Conservation (phyloP, 1,140 invertebrate genomes). For the Harlomillsia oculata region DNA sequence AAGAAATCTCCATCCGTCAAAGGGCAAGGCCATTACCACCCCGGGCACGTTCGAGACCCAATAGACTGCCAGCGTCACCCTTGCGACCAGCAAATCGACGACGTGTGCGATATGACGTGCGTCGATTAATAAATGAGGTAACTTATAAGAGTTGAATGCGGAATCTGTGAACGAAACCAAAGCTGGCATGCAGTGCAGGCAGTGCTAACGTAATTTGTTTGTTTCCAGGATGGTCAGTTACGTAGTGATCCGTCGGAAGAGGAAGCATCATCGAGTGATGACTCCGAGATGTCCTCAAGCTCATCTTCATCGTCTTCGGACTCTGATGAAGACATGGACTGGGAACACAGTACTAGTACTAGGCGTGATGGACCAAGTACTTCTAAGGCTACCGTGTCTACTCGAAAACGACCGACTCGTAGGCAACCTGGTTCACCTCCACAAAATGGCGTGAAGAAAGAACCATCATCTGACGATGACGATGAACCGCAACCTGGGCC, state of each 20-base stretch:
- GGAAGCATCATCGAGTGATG: slow-evolving; percentile 11
- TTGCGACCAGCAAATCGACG: not conserved
- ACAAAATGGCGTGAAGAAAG: not conserved
- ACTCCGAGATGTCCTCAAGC: slow-evolving; percentile 11
- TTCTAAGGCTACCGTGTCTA: not conserved
- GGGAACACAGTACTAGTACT: not conserved
- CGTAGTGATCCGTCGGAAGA: too few relatives aligned
- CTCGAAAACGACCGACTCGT: slow-evolving; percentile 2
- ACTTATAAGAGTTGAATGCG: slow-evolving; percentile 17
- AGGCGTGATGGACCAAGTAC: slow-evolving; percentile 1
- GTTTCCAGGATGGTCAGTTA: too few relatives aligned
- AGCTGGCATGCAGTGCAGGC: too few relatives aligned
- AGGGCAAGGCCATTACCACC: too few relatives aligned
- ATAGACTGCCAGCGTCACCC: too few relatives aligned
- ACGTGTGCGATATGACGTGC: slow-evolving; percentile 15
- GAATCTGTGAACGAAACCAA: slow-evolving; percentile 15
- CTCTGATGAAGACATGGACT: slow-evolving; percentile 32
- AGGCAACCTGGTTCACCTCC: slow-evolving; percentile 12
- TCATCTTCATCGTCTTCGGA: slow-evolving; percentile 12
- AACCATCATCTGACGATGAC: not conserved
- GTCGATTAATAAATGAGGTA: slow-evolving; percentile 16
- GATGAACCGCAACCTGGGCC: slow-evolving; percentile 30
- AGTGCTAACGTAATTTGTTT: too few relatives aligned
- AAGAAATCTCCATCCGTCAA: too few relatives aligned
- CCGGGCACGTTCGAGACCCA: too few relatives aligned